Percentiles rank a stretch among this genome's conserved stretches.
Conservation (phyloP, 2,113 vertebrate species). For the Oxyruncus cristatus region DNA sequence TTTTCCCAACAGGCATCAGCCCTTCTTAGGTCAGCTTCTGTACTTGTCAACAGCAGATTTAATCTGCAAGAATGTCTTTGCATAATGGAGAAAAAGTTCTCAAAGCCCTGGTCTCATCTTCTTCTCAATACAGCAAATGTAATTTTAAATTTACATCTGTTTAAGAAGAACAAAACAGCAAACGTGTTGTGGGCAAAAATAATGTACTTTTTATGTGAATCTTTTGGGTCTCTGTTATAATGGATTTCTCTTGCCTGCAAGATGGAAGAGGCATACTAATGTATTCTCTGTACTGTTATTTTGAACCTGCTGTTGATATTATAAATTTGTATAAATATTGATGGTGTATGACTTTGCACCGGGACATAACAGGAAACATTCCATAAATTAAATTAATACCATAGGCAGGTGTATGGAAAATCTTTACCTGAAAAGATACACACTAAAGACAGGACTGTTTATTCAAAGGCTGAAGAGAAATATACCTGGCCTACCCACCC, state of each 20-base stretch:
- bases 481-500: background rate
- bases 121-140: background rate
- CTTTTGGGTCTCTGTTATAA: background rate
- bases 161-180: background rate
- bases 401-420: background rate
- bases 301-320: background rate
- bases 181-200: background rate
- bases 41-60: background rate
- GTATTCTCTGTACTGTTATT: background rate
- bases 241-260: background rate
- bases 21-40: background rate
- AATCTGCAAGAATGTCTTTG: background rate
- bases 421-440: background rate
- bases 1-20: constrained; percentile 4
- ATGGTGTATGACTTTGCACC: background rate
- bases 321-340: background rate
- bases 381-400: background rate
- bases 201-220: background rate
- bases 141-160: background rate
- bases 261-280: background rate
- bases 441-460: background rate
- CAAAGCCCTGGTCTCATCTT: background rate
- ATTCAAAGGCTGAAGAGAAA: background rate
- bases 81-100: background rate
- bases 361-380: background rate